These are phyloP conservation scores for Oreocharis arfaki DNA, from an alignment of 2,113 vertebrate species.

Conservation along the genomic window DNA sequence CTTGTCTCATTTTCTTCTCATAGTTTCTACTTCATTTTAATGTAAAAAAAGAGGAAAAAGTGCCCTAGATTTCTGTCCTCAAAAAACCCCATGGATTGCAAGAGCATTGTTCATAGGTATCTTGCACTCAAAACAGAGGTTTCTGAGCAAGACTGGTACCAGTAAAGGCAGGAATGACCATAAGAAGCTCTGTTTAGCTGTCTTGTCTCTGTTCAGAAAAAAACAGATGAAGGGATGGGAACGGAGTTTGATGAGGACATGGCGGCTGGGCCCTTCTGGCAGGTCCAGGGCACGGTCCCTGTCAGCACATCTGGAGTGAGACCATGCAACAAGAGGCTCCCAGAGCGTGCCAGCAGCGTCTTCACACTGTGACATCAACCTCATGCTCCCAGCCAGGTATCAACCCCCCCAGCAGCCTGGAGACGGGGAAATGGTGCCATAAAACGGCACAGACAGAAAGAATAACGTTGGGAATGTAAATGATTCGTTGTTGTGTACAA, in stretches of 20 bases:
- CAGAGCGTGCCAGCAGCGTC: fast-evolving
- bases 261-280: not conserved
- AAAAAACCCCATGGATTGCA: not conserved
- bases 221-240: not conserved
- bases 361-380: not conserved
- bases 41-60: not conserved
- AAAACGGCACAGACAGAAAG: not conserved
- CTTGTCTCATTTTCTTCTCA: slow-evolving; percentile 2
- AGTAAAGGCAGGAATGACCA: not conserved
- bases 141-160: not conserved
- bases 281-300: not conserved
- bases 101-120: not conserved
- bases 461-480: not conserved
- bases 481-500: slow-evolving; percentile 8
- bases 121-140: not conserved
- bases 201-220: slow-evolving; percentile 1
- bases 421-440: not conserved
- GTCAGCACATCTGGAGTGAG: not conserved
- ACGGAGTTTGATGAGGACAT: not conserved
- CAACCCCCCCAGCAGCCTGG: not conserved
- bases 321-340: fast-evolving
- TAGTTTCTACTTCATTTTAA: slow-evolving; percentile 20
- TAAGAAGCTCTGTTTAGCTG: not conserved
- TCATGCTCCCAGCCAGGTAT: not conserved
- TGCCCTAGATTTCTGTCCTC: not conserved